phyloP scores from a whole-genome alignment of 2,888 invertebrate species.

The Chrysotoxum bicinctum region DNA sequence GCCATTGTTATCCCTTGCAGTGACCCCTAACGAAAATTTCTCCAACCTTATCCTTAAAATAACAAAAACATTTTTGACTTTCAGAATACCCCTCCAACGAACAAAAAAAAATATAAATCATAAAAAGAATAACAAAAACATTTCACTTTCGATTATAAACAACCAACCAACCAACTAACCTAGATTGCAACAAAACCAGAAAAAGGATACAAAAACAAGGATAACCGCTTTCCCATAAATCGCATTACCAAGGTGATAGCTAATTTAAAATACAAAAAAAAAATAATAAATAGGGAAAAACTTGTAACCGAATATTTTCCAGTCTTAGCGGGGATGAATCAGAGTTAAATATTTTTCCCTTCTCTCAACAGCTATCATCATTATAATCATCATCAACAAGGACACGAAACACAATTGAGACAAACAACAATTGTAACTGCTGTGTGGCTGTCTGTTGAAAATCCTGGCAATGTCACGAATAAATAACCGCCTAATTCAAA shows the following conservation, averaged over 20 bases:
- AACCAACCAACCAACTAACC: conserved; percentile 28
- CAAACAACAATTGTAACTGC: conserved; percentile 37
- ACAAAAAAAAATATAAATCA: conserved; percentile 12
- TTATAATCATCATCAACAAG: conserved; percentile 62
- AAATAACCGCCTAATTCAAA: conserved; percentile 65
- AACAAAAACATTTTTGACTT: not conserved
- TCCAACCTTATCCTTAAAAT: not conserved
- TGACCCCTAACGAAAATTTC: not conserved
- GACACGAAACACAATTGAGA: conserved; percentile 49
- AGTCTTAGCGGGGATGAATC: conserved; percentile 45
- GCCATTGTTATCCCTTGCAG: not conserved
- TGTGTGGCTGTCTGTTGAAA: conserved; percentile 3
- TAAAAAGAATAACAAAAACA: conserved; percentile 52
- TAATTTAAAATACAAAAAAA: conserved; percentile 46
- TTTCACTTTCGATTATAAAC: conserved; percentile 59
- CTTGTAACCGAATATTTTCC: conserved; percentile 53
- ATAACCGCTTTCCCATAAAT: conserved; percentile 64
- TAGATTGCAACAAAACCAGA: conserved; percentile 29
- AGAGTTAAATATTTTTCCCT: conserved; percentile 11
- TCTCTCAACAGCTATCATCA: conserved; percentile 39
- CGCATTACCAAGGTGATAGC: conserved; percentile 69
- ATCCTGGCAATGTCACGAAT: conserved; percentile 61
- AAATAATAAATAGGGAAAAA: conserved; percentile 25
- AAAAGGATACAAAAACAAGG: conserved; percentile 50
- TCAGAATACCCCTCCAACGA: not conserved